phyloP scores from a whole-genome alignment of 2,113 vertebrate species.

The Microcebus lehilahytsara region DNA sequence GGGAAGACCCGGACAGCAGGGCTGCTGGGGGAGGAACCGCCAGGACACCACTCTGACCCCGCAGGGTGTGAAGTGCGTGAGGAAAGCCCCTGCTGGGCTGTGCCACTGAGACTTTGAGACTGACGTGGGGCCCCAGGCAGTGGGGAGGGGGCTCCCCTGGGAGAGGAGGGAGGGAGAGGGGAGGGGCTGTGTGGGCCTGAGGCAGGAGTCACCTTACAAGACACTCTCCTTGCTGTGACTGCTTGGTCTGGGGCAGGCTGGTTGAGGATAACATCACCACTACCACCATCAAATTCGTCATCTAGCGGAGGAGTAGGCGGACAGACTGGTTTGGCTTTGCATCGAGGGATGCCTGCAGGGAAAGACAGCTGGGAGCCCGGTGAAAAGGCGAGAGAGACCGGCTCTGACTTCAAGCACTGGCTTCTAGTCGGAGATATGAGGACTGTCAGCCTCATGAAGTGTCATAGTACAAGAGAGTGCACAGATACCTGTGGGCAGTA shows the following conservation, averaged over 20 bases:
- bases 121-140: neutral
- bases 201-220: neutral
- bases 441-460: neutral
- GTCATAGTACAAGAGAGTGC: neutral
- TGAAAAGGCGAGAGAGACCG: neutral
- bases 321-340: neutral
- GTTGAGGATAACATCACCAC: neutral
- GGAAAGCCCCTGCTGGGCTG: neutral
- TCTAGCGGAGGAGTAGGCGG: neutral
- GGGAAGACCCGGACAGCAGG: neutral
- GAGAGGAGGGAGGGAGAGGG: neutral
- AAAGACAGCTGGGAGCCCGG: neutral
- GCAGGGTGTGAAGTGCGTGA: neutral
- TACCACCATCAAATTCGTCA: neutral
- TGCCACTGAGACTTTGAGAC: neutral
- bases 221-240: neutral
- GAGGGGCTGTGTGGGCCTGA: neutral
- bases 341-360: neutral
- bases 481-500: neutral
- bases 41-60: neutral
- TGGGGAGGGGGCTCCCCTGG: too few relatives aligned
- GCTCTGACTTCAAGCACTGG: neutral
- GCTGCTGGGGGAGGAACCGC: neutral
- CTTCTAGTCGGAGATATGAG: neutral
- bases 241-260: neutral